These are phyloP conservation scores for Numenius phaeopus DNA, from an alignment of 2,797 vertebrate genomes.

Conservation along the genomic window DNA sequence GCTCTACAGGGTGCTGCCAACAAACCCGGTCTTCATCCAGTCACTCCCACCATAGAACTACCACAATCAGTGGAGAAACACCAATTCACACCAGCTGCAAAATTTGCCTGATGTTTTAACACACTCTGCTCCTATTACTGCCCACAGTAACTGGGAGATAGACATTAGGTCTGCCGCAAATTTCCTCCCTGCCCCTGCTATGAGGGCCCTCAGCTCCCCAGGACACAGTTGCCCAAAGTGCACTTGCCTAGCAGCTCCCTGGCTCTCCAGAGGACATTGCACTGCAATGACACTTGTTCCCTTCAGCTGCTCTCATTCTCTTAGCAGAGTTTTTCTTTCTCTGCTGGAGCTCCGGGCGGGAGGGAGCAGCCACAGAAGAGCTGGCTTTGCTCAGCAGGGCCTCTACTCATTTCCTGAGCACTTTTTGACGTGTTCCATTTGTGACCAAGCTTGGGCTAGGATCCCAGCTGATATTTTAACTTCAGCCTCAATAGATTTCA, in stretches of 20 bases:
- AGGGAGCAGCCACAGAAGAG: conserved; percentile 30
- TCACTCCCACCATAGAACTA: not conserved
- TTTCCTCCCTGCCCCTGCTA: not conserved
- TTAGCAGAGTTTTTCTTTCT: not conserved
- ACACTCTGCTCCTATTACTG: not conserved
- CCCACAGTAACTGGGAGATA: not conserved
- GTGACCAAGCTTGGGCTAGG: conserved; percentile 57
- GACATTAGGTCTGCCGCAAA: not conserved
- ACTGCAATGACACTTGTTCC: not conserved
- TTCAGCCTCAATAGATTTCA: conserved; percentile 66
- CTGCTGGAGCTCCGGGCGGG: not conserved
- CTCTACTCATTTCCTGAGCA: conserved; percentile 63
- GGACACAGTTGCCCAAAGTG: not conserved
- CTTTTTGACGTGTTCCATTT: conserved; percentile 52
- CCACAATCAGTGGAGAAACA: not conserved
- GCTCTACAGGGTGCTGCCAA: not conserved
- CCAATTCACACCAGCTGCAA: not conserved
- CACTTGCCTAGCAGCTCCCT: not conserved
- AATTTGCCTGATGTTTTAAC: not conserved
- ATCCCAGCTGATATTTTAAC: conserved; percentile 72
- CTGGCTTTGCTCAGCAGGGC: conserved; percentile 52
- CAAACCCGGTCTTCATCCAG: not conserved
- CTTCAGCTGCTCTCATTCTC: not conserved
- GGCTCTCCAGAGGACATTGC: not conserved
- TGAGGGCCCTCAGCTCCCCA: not conserved